Evolutionary conservation across 2,888 invertebrate genomes (phyloP), one percentile per base, ranked within the genome.

Genomic region (Euplexia lucipara): DNA sequence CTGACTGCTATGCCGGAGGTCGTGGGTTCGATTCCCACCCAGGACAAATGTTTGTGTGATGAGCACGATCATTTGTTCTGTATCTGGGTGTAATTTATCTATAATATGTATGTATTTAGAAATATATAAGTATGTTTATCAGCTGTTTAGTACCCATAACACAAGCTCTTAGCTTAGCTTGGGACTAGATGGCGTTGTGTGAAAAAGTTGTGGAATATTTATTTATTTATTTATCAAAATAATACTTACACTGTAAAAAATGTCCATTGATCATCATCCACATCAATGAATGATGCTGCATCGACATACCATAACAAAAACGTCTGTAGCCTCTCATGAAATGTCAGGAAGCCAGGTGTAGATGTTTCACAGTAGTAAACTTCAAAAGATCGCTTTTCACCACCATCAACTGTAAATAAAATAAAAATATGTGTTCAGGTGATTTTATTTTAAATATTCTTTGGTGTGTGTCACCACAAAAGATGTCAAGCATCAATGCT

Each of bases 281-380:
- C 96, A 91, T 99, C 99, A 79, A 99, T 98, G 86, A 97, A 99
- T 37, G 98, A 98, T 0, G 99, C 99, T 14, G 98, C 99, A 95
- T 99, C 99, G 78, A 99, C 98, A 92, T 97, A 99, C 98, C 98
- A 99, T 66, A 99, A 93, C 10, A 99, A 96, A 86, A 99, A 98
- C 0, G 98, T 98, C 92, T 99, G 99, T 79, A 99, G 95, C 57
- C 98, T 96, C 76, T 97, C 96, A 89, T 99, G 98, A 88, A 97
- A 99, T 5, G 96, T 95, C 30, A 96, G 89, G 88, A 99, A 99
- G 0, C 97, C 97, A 0, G 97, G 96, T 54, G 96, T 96, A 14
- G 96, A 96, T 75, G 96, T 96, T 83, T 97, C 97, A 83, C 97
- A 97, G 80, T 96, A 96, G 86, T 98, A 98, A n/a, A 99, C 96